Percentiles rank a stretch among this genome's conserved stretches.
Conservation (phyloP, 2,113 vertebrate genomes). For the Phycodurus eques region DNA sequence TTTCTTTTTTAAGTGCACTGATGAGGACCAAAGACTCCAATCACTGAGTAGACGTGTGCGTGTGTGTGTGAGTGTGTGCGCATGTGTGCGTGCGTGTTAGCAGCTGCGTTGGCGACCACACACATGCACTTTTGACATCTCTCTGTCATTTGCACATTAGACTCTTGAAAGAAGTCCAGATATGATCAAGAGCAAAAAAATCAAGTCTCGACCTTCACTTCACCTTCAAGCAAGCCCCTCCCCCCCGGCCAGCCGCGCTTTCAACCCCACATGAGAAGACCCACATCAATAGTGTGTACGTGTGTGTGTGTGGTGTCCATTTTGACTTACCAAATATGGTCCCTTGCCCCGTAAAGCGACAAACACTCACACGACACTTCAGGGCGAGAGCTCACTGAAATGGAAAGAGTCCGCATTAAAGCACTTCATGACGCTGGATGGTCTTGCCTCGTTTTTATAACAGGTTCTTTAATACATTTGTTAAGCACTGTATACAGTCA, state of each 20-base stretch:
- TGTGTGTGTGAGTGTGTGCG: slow-evolving; percentile 8
- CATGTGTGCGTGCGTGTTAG: slow-evolving; percentile 38
- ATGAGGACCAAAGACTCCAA: slow-evolving; percentile 64
- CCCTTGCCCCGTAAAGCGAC: not conserved
- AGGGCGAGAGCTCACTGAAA: not conserved
- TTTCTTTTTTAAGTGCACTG: slow-evolving; percentile 38
- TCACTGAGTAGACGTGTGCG: slow-evolving; percentile 36
- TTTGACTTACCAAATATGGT: slow-evolving; percentile 1
- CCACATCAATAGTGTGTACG: not conserved
- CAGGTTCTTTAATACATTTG: not conserved
- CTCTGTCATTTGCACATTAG: not conserved
- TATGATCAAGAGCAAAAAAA: slow-evolving; percentile 1
- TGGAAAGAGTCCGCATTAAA: not conserved
- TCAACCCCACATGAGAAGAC: not conserved
- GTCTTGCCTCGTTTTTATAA: not conserved
- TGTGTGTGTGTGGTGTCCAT: not conserved
- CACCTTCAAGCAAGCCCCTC: not conserved
- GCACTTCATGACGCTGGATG: not conserved
- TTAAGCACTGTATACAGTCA: no score
- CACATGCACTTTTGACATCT: not conserved
- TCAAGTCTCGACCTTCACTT: not conserved
- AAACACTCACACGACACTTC: not conserved
- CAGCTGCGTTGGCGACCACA: slow-evolving; percentile 65
- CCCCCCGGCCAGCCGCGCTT: not conserved
- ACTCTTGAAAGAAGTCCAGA: not conserved